These are phyloP conservation scores for Amblyteles armatorius DNA, from an alignment of 2,888 invertebrate species.

Conservation along the genomic window DNA sequence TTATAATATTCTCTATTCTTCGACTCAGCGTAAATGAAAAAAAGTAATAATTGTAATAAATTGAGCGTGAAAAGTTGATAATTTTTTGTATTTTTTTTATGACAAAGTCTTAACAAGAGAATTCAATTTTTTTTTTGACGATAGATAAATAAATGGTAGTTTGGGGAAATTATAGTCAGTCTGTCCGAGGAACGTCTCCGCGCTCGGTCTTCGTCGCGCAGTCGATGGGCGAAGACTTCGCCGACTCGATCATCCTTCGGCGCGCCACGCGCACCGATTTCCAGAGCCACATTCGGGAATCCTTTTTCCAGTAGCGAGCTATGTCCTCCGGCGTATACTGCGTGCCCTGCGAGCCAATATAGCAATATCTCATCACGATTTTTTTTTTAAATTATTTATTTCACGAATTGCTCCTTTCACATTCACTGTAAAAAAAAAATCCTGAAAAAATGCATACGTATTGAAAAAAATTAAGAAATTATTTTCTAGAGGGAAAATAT, in stretches of 20 bases:
- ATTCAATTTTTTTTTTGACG: background rate
- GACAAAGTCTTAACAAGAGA: conserved; percentile 7
- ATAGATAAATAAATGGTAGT: background rate
- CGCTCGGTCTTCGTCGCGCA: conserved; percentile 45
- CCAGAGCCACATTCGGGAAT: conserved; percentile 90
- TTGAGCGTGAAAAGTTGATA: conserved; percentile 11
- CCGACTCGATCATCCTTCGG: conserved; percentile 68
- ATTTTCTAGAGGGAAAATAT: too few species aligned
- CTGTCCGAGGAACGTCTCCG: conserved; percentile 11
- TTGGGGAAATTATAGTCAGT: background rate
- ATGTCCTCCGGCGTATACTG: conserved; percentile 87
- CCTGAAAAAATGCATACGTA: too few species aligned
- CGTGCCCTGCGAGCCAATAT: conserved; percentile 84
- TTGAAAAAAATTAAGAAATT: too few species aligned
- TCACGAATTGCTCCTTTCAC: too few species aligned
- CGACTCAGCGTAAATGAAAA: conserved; percentile 53
- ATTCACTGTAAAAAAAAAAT: too few species aligned
- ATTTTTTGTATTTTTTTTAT: conserved; percentile 2
- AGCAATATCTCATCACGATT: too few species aligned
- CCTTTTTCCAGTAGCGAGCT: conserved; percentile 89
- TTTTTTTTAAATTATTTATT: too few species aligned
- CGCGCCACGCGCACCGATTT: conserved; percentile 81
- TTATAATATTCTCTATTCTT: background rate
- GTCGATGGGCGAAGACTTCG: conserved; percentile 45
- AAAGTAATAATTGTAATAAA: background rate